Base-by-base conservation (phyloP, 2,888 invertebrate genomes). In the Orchesella flavescens region DNA sequence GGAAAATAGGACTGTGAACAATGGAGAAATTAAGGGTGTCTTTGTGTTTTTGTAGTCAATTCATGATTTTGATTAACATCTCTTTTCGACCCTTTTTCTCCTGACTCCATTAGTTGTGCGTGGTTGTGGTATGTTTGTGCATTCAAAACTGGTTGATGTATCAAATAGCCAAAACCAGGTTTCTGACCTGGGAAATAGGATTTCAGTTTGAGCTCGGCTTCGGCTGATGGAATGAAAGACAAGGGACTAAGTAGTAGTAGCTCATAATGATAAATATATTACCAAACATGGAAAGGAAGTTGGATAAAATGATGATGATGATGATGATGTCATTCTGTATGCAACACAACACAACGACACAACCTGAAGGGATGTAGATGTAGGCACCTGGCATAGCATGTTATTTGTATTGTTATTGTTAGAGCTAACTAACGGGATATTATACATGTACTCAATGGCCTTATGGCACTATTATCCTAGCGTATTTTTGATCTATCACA, bases 171-270 rank as follows among this genome's bases (percentile, higher is more conserved):
- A 46, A 68, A 77, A 69, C 69, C 77, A 44, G 23, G 78, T 78
- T 78, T 78, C 63, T 71, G 78, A 78, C 78, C 78, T 78, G 78
- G 78, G 43, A 78, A 71, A 71, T 78, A 53, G 78, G 71, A 78
- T 55, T 71, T 78, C 23, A 59, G 68, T 57, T 68, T 77, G 68
- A 44, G n/a, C n/a, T n/a, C n/a, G n/a, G n/a, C n/a, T n/a, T 23
- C n/a, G 7, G 43, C 4, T 69, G 23, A 19, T 24, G 24, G 24
- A 63, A n/a, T 46, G 61, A 46, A 65, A 65, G 65, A 34, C 34
- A n/a, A n/a, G n/a, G n/a, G n/a, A n/a, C n/a, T n/a, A n/a, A n/a
- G n/a, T n/a, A n/a, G n/a, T n/a, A n/a, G n/a, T 34, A 4, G 34
- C 19, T 15, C 57, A n/a, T 57, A 10, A 57, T 68, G 68, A 44